Percentiles rank a stretch among this genome's conserved stretches.
phyloP scores from a whole-genome alignment of 2,113 vertebrate genomes.

The Oriolus oriolus region DNA sequence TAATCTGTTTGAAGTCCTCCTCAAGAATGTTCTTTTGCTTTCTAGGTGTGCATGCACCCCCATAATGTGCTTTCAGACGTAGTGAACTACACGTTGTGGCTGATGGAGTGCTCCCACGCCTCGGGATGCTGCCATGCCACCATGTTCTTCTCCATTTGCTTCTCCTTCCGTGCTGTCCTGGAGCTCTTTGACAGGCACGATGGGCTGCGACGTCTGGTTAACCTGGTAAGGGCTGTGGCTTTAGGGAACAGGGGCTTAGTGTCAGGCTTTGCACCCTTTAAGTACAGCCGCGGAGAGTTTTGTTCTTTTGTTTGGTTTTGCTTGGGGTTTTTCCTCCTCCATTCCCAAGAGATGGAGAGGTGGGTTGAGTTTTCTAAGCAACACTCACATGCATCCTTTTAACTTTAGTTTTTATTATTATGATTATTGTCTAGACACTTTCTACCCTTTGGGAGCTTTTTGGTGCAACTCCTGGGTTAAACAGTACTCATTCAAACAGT shows the following conservation, averaged over 20 bases:
- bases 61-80: conserved; percentile 91
- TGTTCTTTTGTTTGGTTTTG: neutral
- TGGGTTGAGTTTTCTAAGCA: neutral
- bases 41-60: conserved; percentile 94
- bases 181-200: conserved; percentile 97
- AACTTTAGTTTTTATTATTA: neutral
- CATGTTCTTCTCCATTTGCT: conserved; percentile 99
- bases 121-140: conserved; percentile 98
- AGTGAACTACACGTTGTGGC: conserved; percentile 95
- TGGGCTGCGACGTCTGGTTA: conserved; percentile 92
- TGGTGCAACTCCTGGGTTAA: neutral
- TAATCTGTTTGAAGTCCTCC: neutral
- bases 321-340: neutral
- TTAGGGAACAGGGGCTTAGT: neutral
- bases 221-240: conserved; percentile 78
- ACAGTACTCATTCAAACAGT: neutral
- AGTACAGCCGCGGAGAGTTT: neutral
- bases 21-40: conserved; percentile 23
- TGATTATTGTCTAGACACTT: neutral
- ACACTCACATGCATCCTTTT: fast-evolving
- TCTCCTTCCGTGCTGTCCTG: conserved; percentile 94
- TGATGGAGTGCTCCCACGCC: conserved; percentile 98
- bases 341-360: neutral
- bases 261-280: neutral
- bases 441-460: neutral